Evolutionary conservation across 2,113 vertebrate genomes (phyloP).

Genomic region (Aviceda subcristata): DNA sequence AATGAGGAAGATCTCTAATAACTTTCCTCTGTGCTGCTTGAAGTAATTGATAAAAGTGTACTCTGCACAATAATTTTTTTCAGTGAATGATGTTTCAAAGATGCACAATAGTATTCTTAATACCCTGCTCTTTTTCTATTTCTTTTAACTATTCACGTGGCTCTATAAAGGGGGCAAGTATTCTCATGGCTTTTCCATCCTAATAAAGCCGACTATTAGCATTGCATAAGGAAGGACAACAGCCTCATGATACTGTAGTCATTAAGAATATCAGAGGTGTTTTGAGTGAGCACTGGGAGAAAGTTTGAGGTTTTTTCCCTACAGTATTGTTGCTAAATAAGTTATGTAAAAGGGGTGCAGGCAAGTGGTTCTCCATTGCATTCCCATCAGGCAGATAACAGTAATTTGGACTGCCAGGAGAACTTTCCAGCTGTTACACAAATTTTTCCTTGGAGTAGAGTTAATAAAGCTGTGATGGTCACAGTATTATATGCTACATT

Average conservation of each 20-base stretch:
- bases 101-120: neutral
- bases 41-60: neutral
- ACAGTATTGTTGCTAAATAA: neutral
- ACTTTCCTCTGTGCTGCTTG: neutral
- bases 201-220: neutral
- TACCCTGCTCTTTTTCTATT: neutral
- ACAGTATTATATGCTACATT: neutral
- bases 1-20: neutral
- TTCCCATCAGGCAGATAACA: neutral
- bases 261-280: neutral
- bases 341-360: fast-evolving
- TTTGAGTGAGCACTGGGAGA: neutral
- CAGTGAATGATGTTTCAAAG: neutral
- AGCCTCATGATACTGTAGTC: neutral
- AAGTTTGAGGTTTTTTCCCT: neutral
- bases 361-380: neutral
- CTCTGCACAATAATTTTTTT: neutral
- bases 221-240: neutral
- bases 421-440: neutral
- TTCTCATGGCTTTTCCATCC: neutral
- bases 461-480: neutral
- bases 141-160: neutral
- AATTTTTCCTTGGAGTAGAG: neutral
- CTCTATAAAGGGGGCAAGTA: neutral
- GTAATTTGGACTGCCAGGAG: neutral